These are phyloP conservation scores for Elephas maximus DNA, from an alignment of 2,113 vertebrate genomes.

Conservation along the genomic window DNA sequence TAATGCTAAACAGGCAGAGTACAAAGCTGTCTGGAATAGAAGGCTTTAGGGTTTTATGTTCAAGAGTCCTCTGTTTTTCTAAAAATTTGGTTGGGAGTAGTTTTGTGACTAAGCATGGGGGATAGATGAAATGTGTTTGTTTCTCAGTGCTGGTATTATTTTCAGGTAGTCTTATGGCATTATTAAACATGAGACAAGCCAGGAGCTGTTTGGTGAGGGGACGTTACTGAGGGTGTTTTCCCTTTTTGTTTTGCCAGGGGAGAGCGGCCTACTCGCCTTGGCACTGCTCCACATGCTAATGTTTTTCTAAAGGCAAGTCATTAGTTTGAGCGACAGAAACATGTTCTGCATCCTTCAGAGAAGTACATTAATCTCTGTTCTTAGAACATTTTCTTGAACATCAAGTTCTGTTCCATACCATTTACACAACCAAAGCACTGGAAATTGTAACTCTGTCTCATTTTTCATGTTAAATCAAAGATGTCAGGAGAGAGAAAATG, in stretches of 20 bases:
- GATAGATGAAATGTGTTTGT: background rate
- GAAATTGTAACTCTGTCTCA: background rate
- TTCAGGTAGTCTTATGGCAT: background rate
- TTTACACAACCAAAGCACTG: constrained; percentile 30
- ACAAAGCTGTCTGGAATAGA: constrained; percentile 52
- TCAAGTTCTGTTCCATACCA: constrained; percentile 47
- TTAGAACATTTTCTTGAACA: constrained; percentile 59
- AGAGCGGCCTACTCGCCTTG: background rate
- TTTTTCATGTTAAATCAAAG: constrained; percentile 25
- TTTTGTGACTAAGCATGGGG: background rate
- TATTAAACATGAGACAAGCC: constrained; percentile 26
- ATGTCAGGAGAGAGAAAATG: constrained; percentile 34
- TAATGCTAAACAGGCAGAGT: constrained; percentile 74
- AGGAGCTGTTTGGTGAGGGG: background rate
- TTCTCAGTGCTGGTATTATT: constrained; percentile 19
- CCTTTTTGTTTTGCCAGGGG: background rate
- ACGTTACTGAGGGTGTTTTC: background rate
- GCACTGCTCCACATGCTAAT: constrained; percentile 14
- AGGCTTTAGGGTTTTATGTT: constrained; percentile 56
- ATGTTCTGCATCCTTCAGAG: constrained; percentile 31
- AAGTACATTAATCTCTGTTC: constrained; percentile 64
- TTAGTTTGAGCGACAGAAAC: constrained; percentile 61
- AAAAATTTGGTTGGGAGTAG: background rate
- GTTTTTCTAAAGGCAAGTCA: constrained; percentile 43
- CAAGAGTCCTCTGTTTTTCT: constrained; percentile 26